phyloP scores from a whole-genome alignment of 2,797 vertebrate species.

The Huso huso region DNA sequence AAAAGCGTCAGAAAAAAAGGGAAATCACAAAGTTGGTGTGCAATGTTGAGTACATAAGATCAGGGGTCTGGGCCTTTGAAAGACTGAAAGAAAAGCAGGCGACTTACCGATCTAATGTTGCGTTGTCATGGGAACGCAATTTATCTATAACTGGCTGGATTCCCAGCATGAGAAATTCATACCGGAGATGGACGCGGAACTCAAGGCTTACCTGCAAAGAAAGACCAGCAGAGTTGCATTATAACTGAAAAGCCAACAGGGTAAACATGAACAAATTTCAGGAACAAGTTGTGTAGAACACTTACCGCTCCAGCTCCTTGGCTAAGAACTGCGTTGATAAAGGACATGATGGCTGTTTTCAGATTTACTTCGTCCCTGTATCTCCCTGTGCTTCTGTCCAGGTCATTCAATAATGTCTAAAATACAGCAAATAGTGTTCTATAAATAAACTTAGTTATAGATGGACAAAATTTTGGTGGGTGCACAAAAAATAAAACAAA shows the following conservation, averaged over 20 bases:
- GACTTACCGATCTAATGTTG: slow-evolving; percentile 87
- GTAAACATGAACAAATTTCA: too few relatives aligned
- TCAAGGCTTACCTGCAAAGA: slow-evolving; percentile 80
- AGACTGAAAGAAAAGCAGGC: not conserved
- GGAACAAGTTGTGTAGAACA: too few relatives aligned
- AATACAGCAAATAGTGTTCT: not conserved
- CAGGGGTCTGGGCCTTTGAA: not conserved
- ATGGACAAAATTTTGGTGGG: too few relatives aligned
- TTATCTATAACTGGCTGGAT: slow-evolving; percentile 98
- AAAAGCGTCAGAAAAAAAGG: not conserved
- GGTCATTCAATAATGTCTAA: slow-evolving; percentile 90
- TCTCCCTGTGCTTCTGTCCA: slow-evolving; percentile 89
- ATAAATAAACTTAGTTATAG: too few relatives aligned
- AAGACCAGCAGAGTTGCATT: slow-evolving; percentile 5
- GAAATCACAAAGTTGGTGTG: not conserved
- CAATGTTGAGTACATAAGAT: not conserved
- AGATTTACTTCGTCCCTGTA: slow-evolving; percentile 96
- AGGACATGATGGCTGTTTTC: slow-evolving; percentile 98
- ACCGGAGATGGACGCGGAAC: slow-evolving; percentile 94
- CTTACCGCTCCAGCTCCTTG: slow-evolving; percentile 94
- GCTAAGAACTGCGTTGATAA: slow-evolving; percentile 95
- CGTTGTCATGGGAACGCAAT: slow-evolving; percentile 89
- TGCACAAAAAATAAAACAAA: too few relatives aligned
- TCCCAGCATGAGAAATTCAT: slow-evolving; percentile 95
- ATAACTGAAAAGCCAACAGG: too few relatives aligned